Percentiles rank a stretch among this genome's conserved stretches.
Evolutionary conservation across 2,888 invertebrate species (phyloP).

Genomic region (Drosophila macrospina): DNA sequence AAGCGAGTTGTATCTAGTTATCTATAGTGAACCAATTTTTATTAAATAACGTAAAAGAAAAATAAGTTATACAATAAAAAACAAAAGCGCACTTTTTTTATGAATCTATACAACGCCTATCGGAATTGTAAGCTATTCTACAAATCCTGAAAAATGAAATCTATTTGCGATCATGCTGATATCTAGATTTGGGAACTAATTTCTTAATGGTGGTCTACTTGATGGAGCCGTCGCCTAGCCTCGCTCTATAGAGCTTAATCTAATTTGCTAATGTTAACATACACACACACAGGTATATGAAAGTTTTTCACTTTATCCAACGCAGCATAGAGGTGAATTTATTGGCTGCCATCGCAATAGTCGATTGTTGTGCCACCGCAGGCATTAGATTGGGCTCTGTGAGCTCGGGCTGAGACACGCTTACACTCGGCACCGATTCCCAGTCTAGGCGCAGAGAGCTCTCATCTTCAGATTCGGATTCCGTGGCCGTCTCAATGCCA

Average conservation of each 20-base stretch:
- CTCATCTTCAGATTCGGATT: slow-evolving; percentile 88
- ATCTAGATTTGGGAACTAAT: neutral
- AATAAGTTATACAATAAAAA: slow-evolving; percentile 67
- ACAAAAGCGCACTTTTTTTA: slow-evolving; percentile 20
- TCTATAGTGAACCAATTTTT: slow-evolving; percentile 75
- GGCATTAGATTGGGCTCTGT: slow-evolving; percentile 73
- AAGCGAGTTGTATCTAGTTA: slow-evolving; percentile 61
- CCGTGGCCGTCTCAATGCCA: slow-evolving; percentile 88
- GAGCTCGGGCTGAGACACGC: slow-evolving; percentile 72
- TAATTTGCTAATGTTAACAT: slow-evolving; percentile 54
- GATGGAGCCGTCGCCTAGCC: neutral
- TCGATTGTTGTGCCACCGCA: slow-evolving; percentile 83
- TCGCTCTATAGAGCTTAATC: slow-evolving; percentile 40
- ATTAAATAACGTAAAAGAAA: slow-evolving; percentile 67
- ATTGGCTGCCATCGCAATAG: slow-evolving; percentile 92
- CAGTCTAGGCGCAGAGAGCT: slow-evolving; percentile 92
- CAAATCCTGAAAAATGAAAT: neutral
- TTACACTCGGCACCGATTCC: slow-evolving; percentile 88
- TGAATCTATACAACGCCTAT: neutral
- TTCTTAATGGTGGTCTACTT: neutral
- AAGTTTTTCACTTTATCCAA: slow-evolving; percentile 80
- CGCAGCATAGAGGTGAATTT: slow-evolving; percentile 93
- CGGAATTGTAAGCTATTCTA: neutral
- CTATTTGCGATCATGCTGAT: slow-evolving; percentile 4
- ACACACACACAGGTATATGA: no score